Percentiles rank a stretch among this genome's conserved stretches.
phyloP scores from a whole-genome alignment of 2,888 invertebrate species.

The Rotaria macrura region DNA sequence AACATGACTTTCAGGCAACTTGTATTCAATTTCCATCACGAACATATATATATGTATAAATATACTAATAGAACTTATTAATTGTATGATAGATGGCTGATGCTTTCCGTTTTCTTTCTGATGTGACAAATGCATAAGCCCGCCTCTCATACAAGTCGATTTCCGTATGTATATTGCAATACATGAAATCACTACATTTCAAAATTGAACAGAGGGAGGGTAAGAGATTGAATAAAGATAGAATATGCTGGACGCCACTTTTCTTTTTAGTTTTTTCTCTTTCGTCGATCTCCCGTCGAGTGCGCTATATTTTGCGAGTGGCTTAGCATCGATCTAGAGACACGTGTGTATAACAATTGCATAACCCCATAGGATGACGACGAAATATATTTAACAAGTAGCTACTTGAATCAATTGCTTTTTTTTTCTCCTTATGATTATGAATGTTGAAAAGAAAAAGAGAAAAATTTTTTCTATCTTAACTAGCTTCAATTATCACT shows the following conservation, averaged over 20 bases:
- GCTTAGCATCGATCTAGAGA: not conserved
- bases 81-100: not conserved
- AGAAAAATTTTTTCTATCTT: not conserved
- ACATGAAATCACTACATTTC: not conserved
- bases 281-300: not conserved
- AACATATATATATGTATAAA: no score
- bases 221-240: no score
- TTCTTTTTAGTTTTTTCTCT: not conserved
- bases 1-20: not conserved
- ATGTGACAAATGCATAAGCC: not conserved
- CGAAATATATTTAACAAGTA: slow-evolving; percentile 15
- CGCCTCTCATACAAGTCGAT: not conserved
- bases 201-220: not conserved
- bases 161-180: not conserved
- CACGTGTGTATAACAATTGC: slow-evolving; percentile 1
- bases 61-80: no score
- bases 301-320: slow-evolving; percentile 3
- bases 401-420: slow-evolving; percentile 8
- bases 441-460: not conserved
- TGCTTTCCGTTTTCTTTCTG: not conserved
- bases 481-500: slow-evolving; percentile 12
- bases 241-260: not conserved
- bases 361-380: not conserved
- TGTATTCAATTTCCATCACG: not conserved
- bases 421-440: not conserved